These are phyloP conservation scores for Sorex fumeus DNA, from an alignment of 2,113 vertebrate species.

Conservation along the genomic window DNA sequence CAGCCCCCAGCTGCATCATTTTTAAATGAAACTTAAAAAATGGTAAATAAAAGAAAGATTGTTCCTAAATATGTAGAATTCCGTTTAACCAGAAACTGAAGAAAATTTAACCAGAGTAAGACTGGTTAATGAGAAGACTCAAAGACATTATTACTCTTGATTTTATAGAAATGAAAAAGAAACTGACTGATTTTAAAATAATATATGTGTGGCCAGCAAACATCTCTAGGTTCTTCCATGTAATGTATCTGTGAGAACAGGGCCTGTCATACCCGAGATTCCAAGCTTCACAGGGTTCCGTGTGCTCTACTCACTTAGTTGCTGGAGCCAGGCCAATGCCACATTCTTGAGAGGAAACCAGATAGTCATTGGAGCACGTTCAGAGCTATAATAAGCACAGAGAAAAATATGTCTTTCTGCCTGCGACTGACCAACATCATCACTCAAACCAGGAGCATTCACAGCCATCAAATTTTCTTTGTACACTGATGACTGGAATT, in stretches of 20 bases:
- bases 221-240: background rate
- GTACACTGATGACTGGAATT: slow-evolving; percentile 11
- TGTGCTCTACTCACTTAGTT: background rate
- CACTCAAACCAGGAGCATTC: background rate
- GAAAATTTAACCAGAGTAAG: too few species aligned
- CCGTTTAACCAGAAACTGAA: too few species aligned
- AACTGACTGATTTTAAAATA: background rate
- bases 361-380: background rate
- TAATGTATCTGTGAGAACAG: background rate
- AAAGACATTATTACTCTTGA: background rate
- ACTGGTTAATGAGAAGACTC: background rate
- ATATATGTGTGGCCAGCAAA: background rate
- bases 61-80: too few species aligned
- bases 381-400: background rate
- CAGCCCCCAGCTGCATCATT: too few species aligned
- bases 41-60: too few species aligned
- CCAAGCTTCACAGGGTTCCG: background rate
- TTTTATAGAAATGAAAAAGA: slow-evolving; percentile 18
- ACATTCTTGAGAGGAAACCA: slow-evolving; percentile 53
- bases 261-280: slow-evolving; percentile 8
- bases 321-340: background rate
- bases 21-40: too few species aligned
- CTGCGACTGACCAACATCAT: too few species aligned
- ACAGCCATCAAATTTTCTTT: background rate
- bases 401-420: too few species aligned